These are phyloP conservation scores for Mythimna pallens DNA, from an alignment of 2,888 invertebrate genomes.

Conservation along the genomic window DNA sequence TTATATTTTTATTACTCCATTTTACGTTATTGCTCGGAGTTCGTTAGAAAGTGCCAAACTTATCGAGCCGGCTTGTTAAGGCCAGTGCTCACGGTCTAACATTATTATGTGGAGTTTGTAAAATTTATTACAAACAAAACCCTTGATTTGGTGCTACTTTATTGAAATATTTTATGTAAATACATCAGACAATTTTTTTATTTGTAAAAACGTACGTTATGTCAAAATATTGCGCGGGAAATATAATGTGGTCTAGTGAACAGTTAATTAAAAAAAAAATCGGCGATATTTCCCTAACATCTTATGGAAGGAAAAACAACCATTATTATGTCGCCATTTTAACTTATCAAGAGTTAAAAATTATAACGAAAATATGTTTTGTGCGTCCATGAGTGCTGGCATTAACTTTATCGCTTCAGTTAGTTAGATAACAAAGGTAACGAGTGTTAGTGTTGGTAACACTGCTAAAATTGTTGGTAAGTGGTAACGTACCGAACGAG, in stretches of 20 bases:
- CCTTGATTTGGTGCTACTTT: conserved; percentile 1
- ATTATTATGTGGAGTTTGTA: background rate
- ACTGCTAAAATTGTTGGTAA: conserved; percentile 54
- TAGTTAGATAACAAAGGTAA: conserved; percentile 65
- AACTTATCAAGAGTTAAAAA: conserved; percentile 10
- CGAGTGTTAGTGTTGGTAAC: conserved; percentile 63
- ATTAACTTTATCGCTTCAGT: conserved; percentile 63
- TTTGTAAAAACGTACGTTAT: background rate
- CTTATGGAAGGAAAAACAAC: conserved; percentile 1
- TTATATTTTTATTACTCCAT: conserved; percentile 73
- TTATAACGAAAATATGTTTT: conserved; percentile 9
- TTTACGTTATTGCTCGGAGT: conserved; percentile 77
- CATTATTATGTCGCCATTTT: background rate
- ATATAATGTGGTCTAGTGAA: no score
- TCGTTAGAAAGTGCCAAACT: conserved; percentile 79
- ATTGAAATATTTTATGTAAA: background rate
- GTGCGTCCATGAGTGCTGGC: conserved; percentile 55
- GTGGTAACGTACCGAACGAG: conserved; percentile 48
- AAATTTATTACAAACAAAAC: background rate
- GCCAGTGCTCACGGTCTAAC: conserved; percentile 46
- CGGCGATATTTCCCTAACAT: background rate
- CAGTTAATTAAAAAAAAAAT: conserved; percentile 3
- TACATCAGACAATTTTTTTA: background rate
- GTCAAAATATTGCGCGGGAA: background rate
- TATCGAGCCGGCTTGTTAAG: conserved; percentile 57